These are phyloP conservation scores for Pipistrellus pygmaeus DNA, from an alignment of 2,797 vertebrate species.

Conservation along the genomic window DNA sequence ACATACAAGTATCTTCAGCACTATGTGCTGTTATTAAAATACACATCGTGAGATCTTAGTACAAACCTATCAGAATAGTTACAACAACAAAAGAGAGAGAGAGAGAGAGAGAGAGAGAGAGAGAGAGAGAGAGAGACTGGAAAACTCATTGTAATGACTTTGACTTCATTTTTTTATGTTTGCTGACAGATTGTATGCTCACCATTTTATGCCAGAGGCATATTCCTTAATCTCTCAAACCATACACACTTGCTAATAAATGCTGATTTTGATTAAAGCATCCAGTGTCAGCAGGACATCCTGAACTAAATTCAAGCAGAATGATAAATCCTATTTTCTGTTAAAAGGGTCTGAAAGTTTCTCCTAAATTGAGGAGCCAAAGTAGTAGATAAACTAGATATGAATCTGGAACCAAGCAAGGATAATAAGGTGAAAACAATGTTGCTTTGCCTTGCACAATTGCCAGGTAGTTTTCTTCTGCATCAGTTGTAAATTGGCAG, in stretches of 20 bases:
- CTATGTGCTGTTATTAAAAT: not conserved
- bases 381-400: not conserved
- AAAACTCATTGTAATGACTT: not conserved
- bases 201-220: not conserved
- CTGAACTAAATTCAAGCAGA: slow-evolving; percentile 1
- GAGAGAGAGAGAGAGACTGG: no score
- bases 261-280: not conserved
- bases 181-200: not conserved
- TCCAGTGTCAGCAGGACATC: not conserved
- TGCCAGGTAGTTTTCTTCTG: not conserved
- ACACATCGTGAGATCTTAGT: not conserved
- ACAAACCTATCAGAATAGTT: not conserved
- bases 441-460: not conserved
- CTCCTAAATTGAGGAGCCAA: not conserved
- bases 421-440: not conserved
- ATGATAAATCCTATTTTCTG: not conserved
- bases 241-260: not conserved
- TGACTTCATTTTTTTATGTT: not conserved
- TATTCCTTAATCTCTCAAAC: not conserved
- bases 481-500: not conserved
- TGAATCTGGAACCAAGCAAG: not conserved
- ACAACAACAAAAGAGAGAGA: not conserved
- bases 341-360: not conserved
- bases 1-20: not conserved
- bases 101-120: no score